Evolutionary conservation across 92 coral and sea anemone genomes (phyloP).

Genomic region (Phenganax subtilis): DNA sequence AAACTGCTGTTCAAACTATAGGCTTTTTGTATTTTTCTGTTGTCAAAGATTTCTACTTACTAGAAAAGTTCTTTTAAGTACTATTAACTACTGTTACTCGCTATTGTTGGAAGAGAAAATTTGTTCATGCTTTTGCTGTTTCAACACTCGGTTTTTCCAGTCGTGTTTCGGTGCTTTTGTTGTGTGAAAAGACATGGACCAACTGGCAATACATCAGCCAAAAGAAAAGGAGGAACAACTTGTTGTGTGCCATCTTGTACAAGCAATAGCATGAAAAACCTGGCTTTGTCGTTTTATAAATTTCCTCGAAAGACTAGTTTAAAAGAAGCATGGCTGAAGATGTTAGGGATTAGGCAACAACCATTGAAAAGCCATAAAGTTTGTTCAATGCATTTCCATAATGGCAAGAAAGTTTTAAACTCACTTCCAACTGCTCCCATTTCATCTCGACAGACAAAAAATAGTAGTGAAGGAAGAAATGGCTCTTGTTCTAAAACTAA

Average conservation of each 20-base stretch:
- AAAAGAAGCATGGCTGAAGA: constrained; percentile 1
- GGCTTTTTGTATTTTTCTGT: no score
- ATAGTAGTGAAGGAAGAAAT: not conserved
- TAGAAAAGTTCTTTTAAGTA: no score
- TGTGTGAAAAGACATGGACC: no score
- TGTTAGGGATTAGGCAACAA: not conserved
- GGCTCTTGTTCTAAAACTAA: not conserved
- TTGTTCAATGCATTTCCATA: not conserved
- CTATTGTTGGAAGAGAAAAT: no score
- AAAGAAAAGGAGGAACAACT: not conserved
- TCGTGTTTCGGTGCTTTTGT: no score
- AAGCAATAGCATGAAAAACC: constrained; percentile 1
- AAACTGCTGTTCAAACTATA: no score
- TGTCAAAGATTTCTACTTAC: no score
- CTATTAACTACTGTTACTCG: no score
- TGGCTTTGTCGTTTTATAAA: not conserved
- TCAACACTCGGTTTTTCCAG: no score
- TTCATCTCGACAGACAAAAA: not conserved
- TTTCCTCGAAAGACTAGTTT: not conserved
- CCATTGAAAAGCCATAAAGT: constrained; percentile 6
- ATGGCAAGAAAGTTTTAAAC: not conserved
- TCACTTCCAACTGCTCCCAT: not conserved
- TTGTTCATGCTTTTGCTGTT: no score
- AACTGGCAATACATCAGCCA: no score
- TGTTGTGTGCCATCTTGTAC: constrained; percentile 1